Base-by-base conservation (phyloP, 2,113 vertebrate species). In the Psettodes erumei region DNA sequence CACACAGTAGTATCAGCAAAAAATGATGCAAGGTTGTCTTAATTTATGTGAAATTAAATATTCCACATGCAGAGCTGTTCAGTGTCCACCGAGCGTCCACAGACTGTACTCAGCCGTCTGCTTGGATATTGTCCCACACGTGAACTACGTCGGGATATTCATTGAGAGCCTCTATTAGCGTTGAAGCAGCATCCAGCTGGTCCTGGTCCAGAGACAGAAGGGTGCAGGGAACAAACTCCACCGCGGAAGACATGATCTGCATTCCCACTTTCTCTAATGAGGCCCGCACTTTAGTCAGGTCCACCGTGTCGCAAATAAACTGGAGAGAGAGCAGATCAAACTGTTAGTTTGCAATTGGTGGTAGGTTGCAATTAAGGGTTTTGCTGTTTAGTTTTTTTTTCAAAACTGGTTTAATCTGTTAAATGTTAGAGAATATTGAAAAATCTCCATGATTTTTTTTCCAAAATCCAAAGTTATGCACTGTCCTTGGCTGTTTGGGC, bases 121-220 rank as follows among this genome's bases (percentile, higher is more conserved):
- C 77, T 67, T 94, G 90, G 66, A 98, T 95, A 82, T 97, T 98
- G 89, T 97, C 95, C 87, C 95, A 97, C 33, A 98, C 92, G 8
- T 91, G 86, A 12, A 97, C 87, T 37, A 97, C 95, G 0, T 96
- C 95, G 2, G 90, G 76, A 4, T 66, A 72, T 82, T 93, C 88
- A 55, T 45, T 84, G 4, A 98, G 92, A 8, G 86, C 89, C 51
- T 95, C 93, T 67, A 97, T 83, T 27, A 97, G 93, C 18, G 55
- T 33, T 1, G 91, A 91, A 0, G 95, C 93, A 35, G 80, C 80
- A 2, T 94, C 86, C 75, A 96, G 87, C 77, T 96, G 94, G 0
- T 75, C 55, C 27, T 91, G 85, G 16, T 93, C 83, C 58, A 97
- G 89, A 63, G 71, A 66, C 7, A 86, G 79, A 4, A 77, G 58